Base-by-base conservation (phyloP, 2,888 invertebrate species). In the Fragum whitleyi region DNA sequence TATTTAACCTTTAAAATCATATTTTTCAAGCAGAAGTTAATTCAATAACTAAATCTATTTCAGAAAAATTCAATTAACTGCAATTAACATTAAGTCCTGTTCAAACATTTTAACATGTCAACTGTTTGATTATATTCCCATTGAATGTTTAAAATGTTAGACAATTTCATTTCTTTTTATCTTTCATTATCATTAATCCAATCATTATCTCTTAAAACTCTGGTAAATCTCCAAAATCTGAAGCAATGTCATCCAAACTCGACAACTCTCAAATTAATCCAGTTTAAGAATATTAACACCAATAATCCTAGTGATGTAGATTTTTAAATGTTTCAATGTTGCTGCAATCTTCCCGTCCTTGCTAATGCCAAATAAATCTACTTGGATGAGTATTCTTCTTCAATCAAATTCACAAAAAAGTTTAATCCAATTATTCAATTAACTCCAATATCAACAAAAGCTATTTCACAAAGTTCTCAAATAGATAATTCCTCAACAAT, bases 251-350 rank as follows among this genome's bases (percentile, higher is more conserved):
- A 62, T 32, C 32, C 19, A 42, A 65, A 39, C 39, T 9, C 23
- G 65, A 65, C 36, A 65, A 65, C 21, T 42, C 26, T 26, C 42
- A 42, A 19, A 11, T 65, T 65, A 65, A 65, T 65, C 65, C 65
- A 65, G 21, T 65, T 65, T 36, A 42, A 65, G 21, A 16, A 42
- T 19, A 42, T 65, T 42, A 65, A 65, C 21, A 21, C 21, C 65
- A 65, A 39, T 26, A 65, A 65, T 65, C 65, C 65, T 19, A 23
- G 26, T 39, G 26, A 65, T n/a, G 36, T 36, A 36, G 32, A 21
- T 19, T 65, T 39, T 21, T 0, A 42, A 19, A 39, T 21, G 36
- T 19, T 32, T 61, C 61, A 3, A 47, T 47, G 47, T 47, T 47
- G 47, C 47, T 47, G 32, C 32, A 36, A 36, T 36, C 32, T 36